These are phyloP conservation scores for Siniperca knerii DNA, from an alignment of 2,113 vertebrate genomes.

Conservation along the genomic window DNA sequence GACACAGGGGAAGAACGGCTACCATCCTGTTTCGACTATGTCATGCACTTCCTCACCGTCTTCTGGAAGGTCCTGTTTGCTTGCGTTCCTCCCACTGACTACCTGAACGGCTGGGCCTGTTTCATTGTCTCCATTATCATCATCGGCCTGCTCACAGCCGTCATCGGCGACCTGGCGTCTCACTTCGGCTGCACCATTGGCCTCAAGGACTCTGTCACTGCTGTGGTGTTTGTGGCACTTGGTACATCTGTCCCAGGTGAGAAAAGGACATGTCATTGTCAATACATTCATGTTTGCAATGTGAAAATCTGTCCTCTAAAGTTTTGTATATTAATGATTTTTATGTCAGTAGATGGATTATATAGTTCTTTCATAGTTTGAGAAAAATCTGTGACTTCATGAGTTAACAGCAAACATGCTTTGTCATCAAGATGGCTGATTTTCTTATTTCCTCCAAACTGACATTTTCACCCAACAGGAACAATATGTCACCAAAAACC, in stretches of 20 bases:
- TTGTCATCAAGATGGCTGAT: constrained; percentile 49
- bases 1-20: constrained; percentile 95
- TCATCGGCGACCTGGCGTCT: constrained; percentile 97
- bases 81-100: constrained; percentile 96
- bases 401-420: constrained; percentile 26
- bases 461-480: constrained; percentile 49
- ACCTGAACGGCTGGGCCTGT: constrained; percentile 97
- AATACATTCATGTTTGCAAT: not conserved
- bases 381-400: constrained; percentile 2
- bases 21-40: constrained; percentile 98
- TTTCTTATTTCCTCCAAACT: constrained; percentile 45
- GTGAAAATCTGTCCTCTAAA: not conserved
- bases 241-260: constrained; percentile 97
- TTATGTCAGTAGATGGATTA: constrained; percentile 13
- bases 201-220: constrained; percentile 98
- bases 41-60: constrained; percentile 99
- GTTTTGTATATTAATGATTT: constrained; percentile 17
- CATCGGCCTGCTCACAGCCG: constrained; percentile 94
- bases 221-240: constrained; percentile 95
- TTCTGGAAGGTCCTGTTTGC: constrained; percentile 99
- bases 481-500: constrained; percentile 32
- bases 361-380: not conserved
- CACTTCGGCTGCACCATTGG: constrained; percentile 99
- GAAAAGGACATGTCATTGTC: not conserved
- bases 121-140: constrained; percentile 94